phyloP scores from a whole-genome alignment of 2,888 invertebrate species.

The Creontiades dilutus region DNA sequence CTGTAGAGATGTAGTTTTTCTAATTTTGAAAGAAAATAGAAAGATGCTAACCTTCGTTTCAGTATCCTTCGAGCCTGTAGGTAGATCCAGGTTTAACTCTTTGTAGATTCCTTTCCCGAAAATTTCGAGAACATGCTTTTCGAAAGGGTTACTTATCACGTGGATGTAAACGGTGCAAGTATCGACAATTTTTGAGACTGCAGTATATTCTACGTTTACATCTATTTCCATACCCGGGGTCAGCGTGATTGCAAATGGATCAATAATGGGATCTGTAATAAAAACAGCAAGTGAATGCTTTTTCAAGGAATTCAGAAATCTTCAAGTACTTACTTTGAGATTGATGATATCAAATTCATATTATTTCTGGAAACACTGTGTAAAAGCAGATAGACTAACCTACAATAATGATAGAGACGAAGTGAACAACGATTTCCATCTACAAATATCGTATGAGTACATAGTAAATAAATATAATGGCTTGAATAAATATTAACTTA shows the following conservation, averaged over 20 bases:
- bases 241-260: conserved; percentile 4
- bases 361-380: too few species aligned
- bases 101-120: conserved; percentile 24
- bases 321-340: too few species aligned
- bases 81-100: background rate
- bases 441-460: too few species aligned
- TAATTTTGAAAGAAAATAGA: too few species aligned
- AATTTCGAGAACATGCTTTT: conserved; percentile 26
- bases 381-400: too few species aligned
- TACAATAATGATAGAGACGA: too few species aligned
- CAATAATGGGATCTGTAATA: conserved; percentile 24
- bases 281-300: background rate
- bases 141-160: conserved; percentile 44
- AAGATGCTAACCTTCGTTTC: background rate
- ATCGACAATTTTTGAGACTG: conserved; percentile 27
- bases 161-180: conserved; percentile 37
- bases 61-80: background rate
- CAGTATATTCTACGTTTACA: conserved; percentile 16
- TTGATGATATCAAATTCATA: too few species aligned
- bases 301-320: too few species aligned
- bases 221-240: conserved; percentile 21
- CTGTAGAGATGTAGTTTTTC: too few species aligned
- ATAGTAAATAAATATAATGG: too few species aligned
- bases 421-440: too few species aligned
- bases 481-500: too few species aligned